Percentiles rank a stretch among this genome's conserved stretches.
phyloP scores from a whole-genome alignment of 2,797 vertebrate species.

The Galago senegalensis region DNA sequence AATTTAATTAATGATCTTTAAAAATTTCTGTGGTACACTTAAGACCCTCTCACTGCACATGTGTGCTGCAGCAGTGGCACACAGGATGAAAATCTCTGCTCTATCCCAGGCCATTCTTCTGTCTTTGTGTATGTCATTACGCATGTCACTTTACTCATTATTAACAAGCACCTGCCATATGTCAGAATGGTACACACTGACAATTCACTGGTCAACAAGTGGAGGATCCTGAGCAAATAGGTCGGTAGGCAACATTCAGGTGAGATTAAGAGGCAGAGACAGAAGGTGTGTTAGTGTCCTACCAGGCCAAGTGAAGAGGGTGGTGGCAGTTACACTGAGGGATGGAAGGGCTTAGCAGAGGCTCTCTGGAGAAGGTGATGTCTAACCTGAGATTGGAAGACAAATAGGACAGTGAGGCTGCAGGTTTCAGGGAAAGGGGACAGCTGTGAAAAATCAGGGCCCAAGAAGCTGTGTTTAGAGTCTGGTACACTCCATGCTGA shows the following conservation, averaged over 20 bases:
- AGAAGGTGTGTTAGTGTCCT: not conserved
- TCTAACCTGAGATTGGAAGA: not conserved
- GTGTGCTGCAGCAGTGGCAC: no score
- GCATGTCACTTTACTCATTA: not conserved
- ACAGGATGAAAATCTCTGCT: no score
- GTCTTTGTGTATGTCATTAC: not conserved
- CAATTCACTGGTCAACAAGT: not conserved
- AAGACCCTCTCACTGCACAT: no score
- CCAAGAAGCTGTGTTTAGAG: not conserved
- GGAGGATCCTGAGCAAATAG: not conserved
- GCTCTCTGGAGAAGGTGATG: not conserved
- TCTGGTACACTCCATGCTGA: not conserved
- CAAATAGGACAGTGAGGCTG: not conserved
- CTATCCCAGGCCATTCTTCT: not conserved
- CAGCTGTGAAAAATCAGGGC: rapidly evolving
- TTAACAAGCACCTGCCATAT: not conserved
- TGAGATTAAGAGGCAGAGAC: not conserved
- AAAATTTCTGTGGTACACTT: no score
- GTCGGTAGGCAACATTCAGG: not conserved
- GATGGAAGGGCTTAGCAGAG: not conserved
- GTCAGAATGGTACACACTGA: not conserved
- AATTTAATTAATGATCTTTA: no score
- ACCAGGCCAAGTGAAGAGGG: not conserved
- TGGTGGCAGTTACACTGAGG: not conserved
- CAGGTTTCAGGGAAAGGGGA: not conserved